phyloP scores from a whole-genome alignment of 2,888 invertebrate genomes.

The Ophioninae sp. region DNA sequence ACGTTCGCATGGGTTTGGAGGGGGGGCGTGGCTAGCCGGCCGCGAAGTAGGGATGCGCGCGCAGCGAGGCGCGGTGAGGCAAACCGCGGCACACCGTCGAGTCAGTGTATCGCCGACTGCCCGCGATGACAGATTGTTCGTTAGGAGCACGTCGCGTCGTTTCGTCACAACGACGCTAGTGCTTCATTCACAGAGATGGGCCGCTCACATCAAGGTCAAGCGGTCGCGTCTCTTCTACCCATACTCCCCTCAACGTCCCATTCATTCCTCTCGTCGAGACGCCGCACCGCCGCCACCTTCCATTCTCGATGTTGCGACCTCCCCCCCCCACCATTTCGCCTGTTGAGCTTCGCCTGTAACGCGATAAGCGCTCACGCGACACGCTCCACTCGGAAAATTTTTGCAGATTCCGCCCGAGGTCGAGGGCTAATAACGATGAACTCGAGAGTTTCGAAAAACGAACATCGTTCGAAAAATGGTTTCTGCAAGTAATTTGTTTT shows the following conservation, averaged over 20 bases:
- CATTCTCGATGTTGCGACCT: not conserved
- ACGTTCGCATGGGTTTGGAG: not conserved
- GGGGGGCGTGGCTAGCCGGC: not conserved
- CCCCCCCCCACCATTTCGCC: not conserved
- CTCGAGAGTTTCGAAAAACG: not conserved
- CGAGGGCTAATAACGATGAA: not conserved
- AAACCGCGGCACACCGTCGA: not conserved
- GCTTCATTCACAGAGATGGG: slow-evolving; percentile 75
- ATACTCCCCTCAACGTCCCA: slow-evolving; percentile 41
- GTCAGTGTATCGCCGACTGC: slow-evolving; percentile 30
- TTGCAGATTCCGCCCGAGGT: not conserved
- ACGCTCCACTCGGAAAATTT: not conserved
- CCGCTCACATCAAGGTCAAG: slow-evolving; percentile 78
- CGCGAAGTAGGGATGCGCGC: not conserved
- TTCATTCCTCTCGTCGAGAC: slow-evolving; percentile 53
- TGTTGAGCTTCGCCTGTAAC: not conserved
- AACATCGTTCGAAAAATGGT: too few relatives aligned
- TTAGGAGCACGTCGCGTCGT: slow-evolving; percentile 73
- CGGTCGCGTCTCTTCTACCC: slow-evolving; percentile 70
- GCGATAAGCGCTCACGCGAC: not conserved
- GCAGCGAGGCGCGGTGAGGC: not conserved
- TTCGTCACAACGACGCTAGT: slow-evolving; percentile 67
- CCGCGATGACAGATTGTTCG: not conserved
- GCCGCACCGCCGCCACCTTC: slow-evolving; percentile 39
- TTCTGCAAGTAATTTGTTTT: too few relatives aligned